A percentile compares a stretch with the other conserved stretches of the same genome.
Conservation (phyloP, 2,888 invertebrate genomes). For the Buathra laborator region DNA sequence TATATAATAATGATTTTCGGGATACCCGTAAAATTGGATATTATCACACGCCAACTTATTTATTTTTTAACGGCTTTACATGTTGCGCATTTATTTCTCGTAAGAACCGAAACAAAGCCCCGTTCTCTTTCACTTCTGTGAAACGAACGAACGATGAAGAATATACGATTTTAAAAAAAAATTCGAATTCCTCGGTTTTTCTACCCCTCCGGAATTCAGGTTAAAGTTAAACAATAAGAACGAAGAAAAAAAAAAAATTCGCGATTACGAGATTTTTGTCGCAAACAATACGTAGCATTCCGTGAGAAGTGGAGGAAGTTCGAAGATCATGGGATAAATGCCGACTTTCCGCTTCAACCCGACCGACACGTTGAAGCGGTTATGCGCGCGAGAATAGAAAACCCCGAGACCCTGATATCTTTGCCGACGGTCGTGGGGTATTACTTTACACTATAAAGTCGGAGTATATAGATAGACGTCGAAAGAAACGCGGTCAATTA, state of each 20-base stretch:
- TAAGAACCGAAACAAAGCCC: background rate
- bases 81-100: background rate
- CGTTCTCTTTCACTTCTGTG: no score
- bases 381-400: constrained; percentile 16
- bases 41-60: constrained; percentile 64
- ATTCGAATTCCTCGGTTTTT: no score
- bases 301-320: constrained; percentile 7
- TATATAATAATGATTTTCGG: constrained; percentile 57
- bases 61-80: constrained; percentile 32
- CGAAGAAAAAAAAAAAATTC: no score
- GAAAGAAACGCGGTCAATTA: constrained; percentile 63
- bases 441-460: constrained; percentile 13
- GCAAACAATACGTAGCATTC: background rate
- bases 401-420: constrained; percentile 28
- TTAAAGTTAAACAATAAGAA: background rate
- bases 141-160: no score
- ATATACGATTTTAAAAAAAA: no score
- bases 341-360: background rate
- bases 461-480: constrained; percentile 16
- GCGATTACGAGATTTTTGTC: no score
- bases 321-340: constrained; percentile 5
- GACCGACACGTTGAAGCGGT: background rate
- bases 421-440: constrained; percentile 5
- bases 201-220: no score
- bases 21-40: constrained; percentile 68